Percentiles rank a stretch among this genome's conserved stretches.
Conservation (phyloP, 2,888 invertebrate species). For the Geotrupes spiniger region DNA sequence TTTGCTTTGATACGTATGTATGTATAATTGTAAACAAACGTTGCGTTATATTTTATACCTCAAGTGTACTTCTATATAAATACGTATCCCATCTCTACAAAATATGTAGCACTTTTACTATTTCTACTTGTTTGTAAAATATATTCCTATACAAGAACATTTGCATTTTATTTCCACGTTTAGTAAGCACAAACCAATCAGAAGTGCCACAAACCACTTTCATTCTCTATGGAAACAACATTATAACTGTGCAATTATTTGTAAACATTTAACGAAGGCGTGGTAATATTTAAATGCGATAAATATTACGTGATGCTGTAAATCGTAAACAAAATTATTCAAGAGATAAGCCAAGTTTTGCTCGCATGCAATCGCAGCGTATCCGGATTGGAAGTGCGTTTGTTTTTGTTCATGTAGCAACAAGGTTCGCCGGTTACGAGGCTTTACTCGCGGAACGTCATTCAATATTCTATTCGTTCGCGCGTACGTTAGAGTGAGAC, state of each 20-base stretch:
- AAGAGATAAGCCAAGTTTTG: too few relatives aligned
- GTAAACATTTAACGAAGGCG: too few relatives aligned
- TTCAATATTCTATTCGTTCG: background rate
- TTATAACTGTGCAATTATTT: too few relatives aligned
- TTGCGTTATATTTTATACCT: constrained; percentile 14
- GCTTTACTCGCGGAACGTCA: background rate
- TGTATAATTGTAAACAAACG: too few relatives aligned
- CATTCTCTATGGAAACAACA: too few relatives aligned
- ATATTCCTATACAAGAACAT: constrained; percentile 9
- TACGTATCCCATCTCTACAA: constrained; percentile 16
- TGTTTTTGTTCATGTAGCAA: constrained; percentile 7
- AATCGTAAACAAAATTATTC: too few relatives aligned
- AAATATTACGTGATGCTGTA: too few relatives aligned
- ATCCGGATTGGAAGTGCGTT: constrained; percentile 8
- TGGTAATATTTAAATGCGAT: too few relatives aligned
- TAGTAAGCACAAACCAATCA: constrained; percentile 4
- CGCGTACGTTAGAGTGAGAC: too few relatives aligned
- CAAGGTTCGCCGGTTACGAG: constrained; percentile 16
- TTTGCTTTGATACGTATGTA: too few relatives aligned
- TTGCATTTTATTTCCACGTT: background rate
- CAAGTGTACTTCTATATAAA: constrained; percentile 20
- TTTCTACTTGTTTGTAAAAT: constrained; percentile 21
- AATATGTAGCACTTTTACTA: constrained; percentile 20
- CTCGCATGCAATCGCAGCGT: background rate
- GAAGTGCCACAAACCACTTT: too few relatives aligned